Evolutionary conservation across 2,797 vertebrate genomes (phyloP), one percentile per base, ranked within the genome.

Genomic region (Synanceia verrucosa): DNA sequence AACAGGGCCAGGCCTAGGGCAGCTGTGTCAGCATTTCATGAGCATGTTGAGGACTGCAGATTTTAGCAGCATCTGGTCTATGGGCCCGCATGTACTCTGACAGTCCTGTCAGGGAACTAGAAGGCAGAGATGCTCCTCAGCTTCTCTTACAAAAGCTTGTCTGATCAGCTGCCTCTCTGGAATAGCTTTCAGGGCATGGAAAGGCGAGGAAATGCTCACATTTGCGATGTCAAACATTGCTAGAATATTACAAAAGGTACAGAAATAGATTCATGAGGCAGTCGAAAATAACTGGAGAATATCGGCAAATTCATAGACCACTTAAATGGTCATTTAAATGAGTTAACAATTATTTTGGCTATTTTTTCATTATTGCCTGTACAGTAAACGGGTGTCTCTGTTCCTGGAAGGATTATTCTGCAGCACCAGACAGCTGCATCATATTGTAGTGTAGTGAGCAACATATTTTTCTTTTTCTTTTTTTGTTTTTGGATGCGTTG

Each of bases 21-120:
- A 91, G 93, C 86, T 88, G 91, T 93, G 94, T 94, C 93, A 94
- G 93, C 83, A 83, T 87, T 91, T 91, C 87, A 83, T 43, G 69
- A 73, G 81, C 83, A 66, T 66, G 75, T 70, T 57, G 81, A 85
- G 79, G 73, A 72, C 81, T 81, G 84, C 59, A 21, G 81, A 86
- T 92, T 90, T 87, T 63, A 86, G 68, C 85, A 51, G n/a, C 13
- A 70, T 83, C 82, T 85, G 86, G 85, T 91, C 86, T 87, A 70
- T 74, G 78, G 84, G 78, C 82, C 65, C 36, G 46, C 65, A 48
- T 83, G 78, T 84, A 28, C 72, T 78, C 77, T 84, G 83, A 89
- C 86, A 81, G 70, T 81, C 65, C 86, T 88, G 87, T 87, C 88
- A 89, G 61, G 48, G 61, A 84, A 86, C 81, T 57, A 90, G 82